These are phyloP conservation scores for Pampus argenteus DNA, from an alignment of 2,797 vertebrate species.

Conservation along the genomic window DNA sequence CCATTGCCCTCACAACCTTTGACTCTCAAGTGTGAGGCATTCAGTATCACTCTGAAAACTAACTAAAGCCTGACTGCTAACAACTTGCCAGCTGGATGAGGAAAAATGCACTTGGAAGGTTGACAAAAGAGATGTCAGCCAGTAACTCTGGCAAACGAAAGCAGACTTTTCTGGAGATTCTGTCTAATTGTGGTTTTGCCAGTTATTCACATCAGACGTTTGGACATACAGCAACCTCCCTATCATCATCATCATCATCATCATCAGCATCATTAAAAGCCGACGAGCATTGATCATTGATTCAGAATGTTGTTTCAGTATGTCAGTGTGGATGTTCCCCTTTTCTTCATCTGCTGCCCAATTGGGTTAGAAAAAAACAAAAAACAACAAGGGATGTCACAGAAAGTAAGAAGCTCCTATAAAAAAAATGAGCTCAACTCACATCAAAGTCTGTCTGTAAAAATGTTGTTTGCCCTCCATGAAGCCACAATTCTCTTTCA, in stretches of 20 bases:
- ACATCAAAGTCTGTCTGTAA: conserved; percentile 15
- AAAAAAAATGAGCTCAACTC: conserved; percentile 5
- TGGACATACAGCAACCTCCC: not conserved
- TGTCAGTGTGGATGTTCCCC: conserved; percentile 37
- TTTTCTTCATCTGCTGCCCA: conserved; percentile 20
- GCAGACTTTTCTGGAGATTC: conserved; percentile 34
- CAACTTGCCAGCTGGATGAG: conserved; percentile 26
- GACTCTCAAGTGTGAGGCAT: conserved; percentile 25
- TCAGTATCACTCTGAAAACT: conserved; percentile 38
- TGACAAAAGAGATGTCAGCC: conserved; percentile 19
- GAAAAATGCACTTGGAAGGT: conserved; percentile 20
- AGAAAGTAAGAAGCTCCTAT: conserved; percentile 11
- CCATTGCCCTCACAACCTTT: conserved; percentile 18
- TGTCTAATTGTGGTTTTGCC: conserved; percentile 24
- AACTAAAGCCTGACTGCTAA: conserved; percentile 16
- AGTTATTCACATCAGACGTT: conserved; percentile 30
- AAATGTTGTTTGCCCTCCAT: not conserved
- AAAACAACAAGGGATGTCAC: not conserved
- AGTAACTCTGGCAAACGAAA: conserved; percentile 3
- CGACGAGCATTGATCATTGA: conserved; percentile 39
- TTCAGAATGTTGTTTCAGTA: conserved; percentile 29
- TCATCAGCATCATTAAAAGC: conserved; percentile 17
- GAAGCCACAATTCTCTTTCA: conserved; percentile 1
- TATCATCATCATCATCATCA: no score
- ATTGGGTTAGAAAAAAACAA: conserved; percentile 19